Percentiles rank a stretch among this genome's conserved stretches.
Evolutionary conservation across 1,140 invertebrate genomes (phyloP).

Genomic region (Drosophila guanche): DNA sequence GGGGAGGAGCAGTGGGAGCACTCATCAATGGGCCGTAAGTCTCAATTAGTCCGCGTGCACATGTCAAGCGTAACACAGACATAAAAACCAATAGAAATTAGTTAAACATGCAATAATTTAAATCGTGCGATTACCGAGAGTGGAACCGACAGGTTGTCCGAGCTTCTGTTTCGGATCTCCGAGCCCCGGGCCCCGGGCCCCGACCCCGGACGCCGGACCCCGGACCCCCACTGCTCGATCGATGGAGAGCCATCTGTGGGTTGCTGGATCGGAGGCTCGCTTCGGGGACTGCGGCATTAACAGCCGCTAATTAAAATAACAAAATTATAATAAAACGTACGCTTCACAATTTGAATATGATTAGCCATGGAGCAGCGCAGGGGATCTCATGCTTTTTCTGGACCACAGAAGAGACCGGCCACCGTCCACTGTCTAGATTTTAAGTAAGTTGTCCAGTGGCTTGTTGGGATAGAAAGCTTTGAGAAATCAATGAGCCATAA

Average conservation of each 20-base stretch:
- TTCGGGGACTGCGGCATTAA: conserved; percentile 26
- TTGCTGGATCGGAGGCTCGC: too few relatives aligned
- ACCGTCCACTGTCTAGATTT: too few relatives aligned
- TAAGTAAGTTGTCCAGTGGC: conserved; percentile 44
- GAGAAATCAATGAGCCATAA: conserved; percentile 68
- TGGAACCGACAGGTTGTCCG: conserved; percentile 72
- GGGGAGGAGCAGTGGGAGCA: too few relatives aligned
- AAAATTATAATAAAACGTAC: conserved; percentile 75
- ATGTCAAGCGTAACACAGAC: conserved; percentile 55
- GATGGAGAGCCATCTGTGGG: conserved; percentile 2
- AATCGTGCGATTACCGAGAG: conserved; percentile 64
- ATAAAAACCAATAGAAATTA: conserved; percentile 72
- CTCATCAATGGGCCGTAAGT: conserved; percentile 16
- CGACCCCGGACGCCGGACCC: conserved; percentile 14
- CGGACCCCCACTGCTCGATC: neutral
- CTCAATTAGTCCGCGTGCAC: conserved; percentile 49
- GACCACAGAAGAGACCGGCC: conserved; percentile 16
- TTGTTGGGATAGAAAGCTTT: conserved; percentile 58
- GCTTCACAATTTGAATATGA: conserved; percentile 70
- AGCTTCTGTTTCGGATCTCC: conserved; percentile 63
- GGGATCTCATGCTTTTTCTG: conserved; percentile 34
- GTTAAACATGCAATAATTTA: conserved; percentile 74
- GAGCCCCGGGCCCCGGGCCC: conserved; percentile 5
- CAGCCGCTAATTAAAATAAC: conserved; percentile 72
- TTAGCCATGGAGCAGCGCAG: conserved; percentile 23